A percentile compares a stretch with the other conserved stretches of the same genome.
Evolutionary conservation across 1,140 invertebrate species (phyloP).

Genomic region (Lineus longissimus): DNA sequence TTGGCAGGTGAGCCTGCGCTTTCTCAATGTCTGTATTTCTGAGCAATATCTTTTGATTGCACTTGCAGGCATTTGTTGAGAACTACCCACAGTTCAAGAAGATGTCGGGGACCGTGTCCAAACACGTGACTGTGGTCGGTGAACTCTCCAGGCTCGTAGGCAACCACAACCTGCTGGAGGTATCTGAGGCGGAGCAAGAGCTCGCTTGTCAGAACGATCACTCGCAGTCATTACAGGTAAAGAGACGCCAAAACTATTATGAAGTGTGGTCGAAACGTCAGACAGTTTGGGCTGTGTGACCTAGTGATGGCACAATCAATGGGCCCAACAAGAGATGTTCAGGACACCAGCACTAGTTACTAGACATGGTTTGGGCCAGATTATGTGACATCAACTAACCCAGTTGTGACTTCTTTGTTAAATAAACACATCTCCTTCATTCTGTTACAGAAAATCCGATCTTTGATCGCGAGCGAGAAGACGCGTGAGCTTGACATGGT

Average conservation of each 20-base stretch:
- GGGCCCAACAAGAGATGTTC: neutral
- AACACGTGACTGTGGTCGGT: conserved; percentile 94
- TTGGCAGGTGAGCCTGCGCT: no score
- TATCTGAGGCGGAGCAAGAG: conserved; percentile 96
- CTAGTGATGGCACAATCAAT: neutral
- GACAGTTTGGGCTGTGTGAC: no score
- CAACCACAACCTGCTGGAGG: conserved; percentile 75
- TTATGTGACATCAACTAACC: no score
- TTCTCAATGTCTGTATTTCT: no score
- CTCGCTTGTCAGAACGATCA: conserved; percentile 90
- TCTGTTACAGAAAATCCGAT: conserved; percentile 65
- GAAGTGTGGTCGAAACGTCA: no score
- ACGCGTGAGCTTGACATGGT: conserved; percentile 76
- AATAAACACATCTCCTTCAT: neutral
- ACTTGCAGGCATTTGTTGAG: conserved; percentile 80
- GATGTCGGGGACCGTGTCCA: conserved; percentile 96
- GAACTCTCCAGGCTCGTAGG: conserved; percentile 85
- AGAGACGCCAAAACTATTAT: no score
- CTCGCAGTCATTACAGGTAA: conserved; percentile 76
- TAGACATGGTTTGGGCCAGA: neutral
- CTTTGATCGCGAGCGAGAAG: conserved; percentile 66
- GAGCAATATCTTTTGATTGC: no score
- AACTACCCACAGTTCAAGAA: conserved; percentile 99
- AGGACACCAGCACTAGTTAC: neutral
- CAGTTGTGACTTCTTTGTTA: no score